phyloP scores from a whole-genome alignment of 2,888 invertebrate genomes.

The Pachliopta kotzebuea region DNA sequence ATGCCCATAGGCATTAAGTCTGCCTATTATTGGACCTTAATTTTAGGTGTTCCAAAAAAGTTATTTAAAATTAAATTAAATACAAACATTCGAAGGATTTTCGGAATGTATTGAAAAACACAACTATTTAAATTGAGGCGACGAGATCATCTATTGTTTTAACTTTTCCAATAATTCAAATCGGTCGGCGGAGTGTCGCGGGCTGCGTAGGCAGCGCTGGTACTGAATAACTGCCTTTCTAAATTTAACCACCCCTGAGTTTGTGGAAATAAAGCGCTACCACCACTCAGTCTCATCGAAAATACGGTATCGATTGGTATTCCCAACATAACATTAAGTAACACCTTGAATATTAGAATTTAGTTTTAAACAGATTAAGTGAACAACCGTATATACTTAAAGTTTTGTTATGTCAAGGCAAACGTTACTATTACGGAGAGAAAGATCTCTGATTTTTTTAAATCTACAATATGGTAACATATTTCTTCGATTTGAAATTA shows the following conservation, averaged over 20 bases:
- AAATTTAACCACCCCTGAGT: conserved; percentile 36
- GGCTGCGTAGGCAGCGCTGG: conserved; percentile 14
- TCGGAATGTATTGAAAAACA: neutral
- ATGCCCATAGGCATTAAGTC: too few relatives aligned
- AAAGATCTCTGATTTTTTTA: too few relatives aligned
- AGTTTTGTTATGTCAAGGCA: too few relatives aligned
- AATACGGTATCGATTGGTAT: neutral
- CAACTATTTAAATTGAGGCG: neutral
- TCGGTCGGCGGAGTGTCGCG: conserved; percentile 24
- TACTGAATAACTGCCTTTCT: conserved; percentile 34
- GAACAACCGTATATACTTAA: too few relatives aligned
- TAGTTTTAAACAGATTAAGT: too few relatives aligned
- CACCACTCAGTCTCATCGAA: conserved; percentile 20
- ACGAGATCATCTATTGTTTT: conserved; percentile 1
- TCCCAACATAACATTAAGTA: neutral
- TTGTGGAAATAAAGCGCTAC: conserved; percentile 35
- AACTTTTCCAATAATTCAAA: conserved; percentile 7
- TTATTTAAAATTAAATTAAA: too few relatives aligned
- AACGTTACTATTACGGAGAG: too few relatives aligned
- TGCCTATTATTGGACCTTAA: too few relatives aligned
- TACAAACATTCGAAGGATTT: neutral
- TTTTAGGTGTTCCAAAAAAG: too few relatives aligned
- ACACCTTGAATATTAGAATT: neutral
- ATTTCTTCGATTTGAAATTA: too few relatives aligned
- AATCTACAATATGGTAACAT: too few relatives aligned